Conservation (phyloP, 2,113 vertebrate species). For the Cinclus mexicanus region DNA sequence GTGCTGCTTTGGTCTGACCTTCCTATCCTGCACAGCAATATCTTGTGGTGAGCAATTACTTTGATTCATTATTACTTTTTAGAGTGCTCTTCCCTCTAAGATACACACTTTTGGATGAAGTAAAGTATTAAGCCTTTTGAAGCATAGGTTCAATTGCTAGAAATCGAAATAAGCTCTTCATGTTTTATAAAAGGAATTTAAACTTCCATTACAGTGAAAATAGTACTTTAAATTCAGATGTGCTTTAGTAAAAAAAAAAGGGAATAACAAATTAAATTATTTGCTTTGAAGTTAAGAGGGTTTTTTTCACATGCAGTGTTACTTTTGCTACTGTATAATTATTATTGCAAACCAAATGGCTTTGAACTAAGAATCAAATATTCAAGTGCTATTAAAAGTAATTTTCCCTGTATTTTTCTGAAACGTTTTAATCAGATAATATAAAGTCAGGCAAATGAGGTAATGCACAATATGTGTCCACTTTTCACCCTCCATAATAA, state of each 20-base stretch:
- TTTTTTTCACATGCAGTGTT: background rate
- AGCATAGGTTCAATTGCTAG: background rate
- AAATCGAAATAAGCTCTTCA: background rate
- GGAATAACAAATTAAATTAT: background rate
- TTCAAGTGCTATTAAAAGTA: background rate
- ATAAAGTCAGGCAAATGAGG: background rate
- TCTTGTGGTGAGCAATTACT: background rate
- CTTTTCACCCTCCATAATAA: background rate
- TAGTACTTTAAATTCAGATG: background rate
- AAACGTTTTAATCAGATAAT: background rate
- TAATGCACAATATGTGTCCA: background rate
- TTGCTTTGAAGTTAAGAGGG: background rate
- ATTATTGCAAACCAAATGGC: background rate
- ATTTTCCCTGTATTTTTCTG: background rate
- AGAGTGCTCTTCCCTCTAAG: background rate
- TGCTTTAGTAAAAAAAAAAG: background rate
- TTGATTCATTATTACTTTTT: constrained; percentile 27
- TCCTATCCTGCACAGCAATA: background rate
- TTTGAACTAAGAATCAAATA: background rate
- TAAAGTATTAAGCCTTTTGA: constrained; percentile 18
- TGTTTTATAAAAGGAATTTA: background rate
- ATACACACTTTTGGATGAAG: background rate
- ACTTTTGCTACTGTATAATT: background rate
- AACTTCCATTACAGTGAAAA: background rate
- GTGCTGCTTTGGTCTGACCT: background rate